phyloP scores from a whole-genome alignment of 1,140 invertebrate genomes.

The Potamilus streckersoni region DNA sequence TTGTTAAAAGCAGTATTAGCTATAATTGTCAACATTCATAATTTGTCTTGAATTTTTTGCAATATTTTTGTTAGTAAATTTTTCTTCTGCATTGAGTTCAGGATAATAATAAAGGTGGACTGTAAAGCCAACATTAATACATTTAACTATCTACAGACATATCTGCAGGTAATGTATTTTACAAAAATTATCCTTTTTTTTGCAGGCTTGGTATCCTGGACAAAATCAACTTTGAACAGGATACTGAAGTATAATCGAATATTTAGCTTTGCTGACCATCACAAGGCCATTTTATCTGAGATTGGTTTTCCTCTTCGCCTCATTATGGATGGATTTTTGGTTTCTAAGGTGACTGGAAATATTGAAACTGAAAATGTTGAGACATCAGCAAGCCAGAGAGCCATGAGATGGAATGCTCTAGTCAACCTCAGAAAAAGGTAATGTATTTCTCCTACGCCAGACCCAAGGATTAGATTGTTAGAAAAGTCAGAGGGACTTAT shows the following conservation, averaged over 20 bases:
- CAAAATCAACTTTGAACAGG: not conserved
- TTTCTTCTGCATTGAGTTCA: no score
- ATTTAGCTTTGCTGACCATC: not conserved
- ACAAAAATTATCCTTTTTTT: no score
- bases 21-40: no score
- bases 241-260: slow-evolving; percentile 7
- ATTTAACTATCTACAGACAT: no score
- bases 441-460: not conserved
- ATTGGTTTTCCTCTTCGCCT: slow-evolving; percentile 17
- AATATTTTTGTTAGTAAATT: no score
- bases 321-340: not conserved
- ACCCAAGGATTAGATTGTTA: not conserved
- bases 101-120: no score
- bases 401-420: slow-evolving; percentile 3
- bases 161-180: no score
- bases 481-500: not conserved
- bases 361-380: not conserved
- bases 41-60: no score
- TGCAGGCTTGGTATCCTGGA: no score
- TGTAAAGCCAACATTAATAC: no score
- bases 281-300: slow-evolving; percentile 6
- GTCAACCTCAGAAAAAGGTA: slow-evolving; percentile 14
- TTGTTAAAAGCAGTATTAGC: no score
- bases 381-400: not conserved
- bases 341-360: slow-evolving; percentile 9